Conservation (phyloP, 1,140 invertebrate genomes). For the Aphidius ervi region DNA sequence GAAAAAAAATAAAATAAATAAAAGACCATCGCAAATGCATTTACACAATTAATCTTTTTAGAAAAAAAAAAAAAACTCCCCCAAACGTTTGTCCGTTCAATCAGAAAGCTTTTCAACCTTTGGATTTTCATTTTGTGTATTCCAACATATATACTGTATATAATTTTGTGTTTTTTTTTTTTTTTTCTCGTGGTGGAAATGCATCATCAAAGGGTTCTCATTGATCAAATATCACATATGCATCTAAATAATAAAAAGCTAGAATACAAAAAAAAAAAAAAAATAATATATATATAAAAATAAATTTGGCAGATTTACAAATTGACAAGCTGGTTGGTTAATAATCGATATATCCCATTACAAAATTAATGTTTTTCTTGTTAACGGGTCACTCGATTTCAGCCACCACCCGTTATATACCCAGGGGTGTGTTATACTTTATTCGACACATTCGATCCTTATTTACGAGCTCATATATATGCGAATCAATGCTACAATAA, state of each 20-base stretch:
- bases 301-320: conserved; percentile 3
- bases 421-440: conserved; percentile 26
- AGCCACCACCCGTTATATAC: neutral
- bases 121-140: too few relatives aligned
- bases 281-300: too few relatives aligned
- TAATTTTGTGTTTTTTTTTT: too few relatives aligned
- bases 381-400: conserved; percentile 24
- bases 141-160: too few relatives aligned
- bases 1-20: too few relatives aligned
- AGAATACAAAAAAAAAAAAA: neutral
- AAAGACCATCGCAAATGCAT: neutral
- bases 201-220: neutral
- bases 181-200: too few relatives aligned
- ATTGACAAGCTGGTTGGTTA: conserved; percentile 14
- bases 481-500: conserved; percentile 8
- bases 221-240: neutral
- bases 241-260: neutral
- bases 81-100: too few relatives aligned
- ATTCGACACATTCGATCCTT: conserved; percentile 26
- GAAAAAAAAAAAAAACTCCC: too few relatives aligned
- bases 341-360: conserved; percentile 22
- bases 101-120: too few relatives aligned
- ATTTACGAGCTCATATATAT: conserved; percentile 27
- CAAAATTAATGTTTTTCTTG: conserved; percentile 22
- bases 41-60: neutral